Base-by-base conservation (phyloP, 2,888 invertebrate species). In the Epistrophella euchroma region DNA sequence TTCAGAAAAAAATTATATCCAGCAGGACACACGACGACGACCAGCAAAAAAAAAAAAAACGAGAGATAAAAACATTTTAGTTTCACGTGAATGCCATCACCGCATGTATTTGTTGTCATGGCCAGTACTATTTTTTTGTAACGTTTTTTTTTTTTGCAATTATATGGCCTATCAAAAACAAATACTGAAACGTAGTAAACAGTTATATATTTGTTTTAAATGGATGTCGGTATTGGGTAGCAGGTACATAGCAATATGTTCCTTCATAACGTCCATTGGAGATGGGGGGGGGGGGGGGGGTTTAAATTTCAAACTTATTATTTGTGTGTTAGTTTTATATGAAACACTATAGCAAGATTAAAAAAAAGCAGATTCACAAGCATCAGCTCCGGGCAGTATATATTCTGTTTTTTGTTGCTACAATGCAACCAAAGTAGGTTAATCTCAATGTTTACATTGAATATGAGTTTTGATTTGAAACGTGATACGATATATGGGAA, bases 381-480 rank as follows among this genome's bases (percentile, higher is more conserved):
- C 52, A 60, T 28, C 71, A 81, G 81, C 62, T 75, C 55, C 25
- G 76, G 76, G 62, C 72, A 73, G 47, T 32, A 17, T 70, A 11
- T 45, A 17, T 70, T 50, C 25, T 47, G 32, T 40, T 17, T 25
- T 58, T 58, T 58, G 9, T 35, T 58, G 37, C 28, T 70, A 62
- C 45, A 85, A 66, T 71, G 17, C 72, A 73, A 47, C 77, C 64
- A 73, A 78, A 86, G 82, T 86, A 74, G 86, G 82, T 82, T 86
- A 86, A 86, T 86, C 86, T 73, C 73, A 25, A 73, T 86, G 81
- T 78, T 86, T 74, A 86, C 82, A 86, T 82, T 76, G 72, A 80
- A 80, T 80, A 85, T 76, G 70, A 73, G 76, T 68, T 85, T 78
- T 76, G 77, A 86, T 81, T 78, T 52, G 45, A 19, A 71, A 71